Evolutionary conservation across 2,113 vertebrate genomes (phyloP).

Genomic region (Neoarius graeffei): DNA sequence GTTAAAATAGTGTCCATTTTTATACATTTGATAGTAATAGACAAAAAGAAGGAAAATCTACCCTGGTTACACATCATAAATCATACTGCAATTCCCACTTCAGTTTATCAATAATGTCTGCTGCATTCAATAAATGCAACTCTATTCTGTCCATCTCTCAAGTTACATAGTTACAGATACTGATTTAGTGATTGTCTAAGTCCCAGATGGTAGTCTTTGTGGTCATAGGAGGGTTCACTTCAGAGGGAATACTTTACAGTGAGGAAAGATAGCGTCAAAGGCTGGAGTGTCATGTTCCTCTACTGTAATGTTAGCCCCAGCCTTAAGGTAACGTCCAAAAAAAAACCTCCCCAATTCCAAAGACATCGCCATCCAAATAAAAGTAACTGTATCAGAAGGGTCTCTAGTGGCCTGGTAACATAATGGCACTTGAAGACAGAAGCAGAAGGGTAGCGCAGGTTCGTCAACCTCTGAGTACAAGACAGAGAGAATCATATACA

Average conservation of each 20-base stretch:
- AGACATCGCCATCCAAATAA: constrained; percentile 19
- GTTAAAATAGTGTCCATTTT: not conserved
- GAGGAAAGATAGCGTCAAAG: constrained; percentile 27
- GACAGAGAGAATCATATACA: constrained; percentile 27
- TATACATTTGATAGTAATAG: not conserved
- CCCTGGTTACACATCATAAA: not conserved
- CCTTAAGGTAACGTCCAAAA: constrained; percentile 17
- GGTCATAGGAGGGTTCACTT: constrained; percentile 36
- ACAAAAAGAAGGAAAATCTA: not conserved
- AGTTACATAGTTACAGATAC: not conserved
- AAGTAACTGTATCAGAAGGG: constrained; percentile 34
- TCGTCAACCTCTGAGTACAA: not conserved
- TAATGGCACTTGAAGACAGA: constrained; percentile 13
- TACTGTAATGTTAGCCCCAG: constrained; percentile 9
- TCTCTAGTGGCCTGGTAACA: constrained; percentile 31
- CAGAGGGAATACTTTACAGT: constrained; percentile 12
- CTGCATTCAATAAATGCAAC: not conserved
- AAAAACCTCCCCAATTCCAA: not conserved
- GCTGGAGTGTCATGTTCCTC: constrained; percentile 23
- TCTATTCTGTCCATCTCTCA: not conserved
- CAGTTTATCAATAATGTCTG: not conserved
- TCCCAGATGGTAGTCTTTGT: constrained; percentile 28
- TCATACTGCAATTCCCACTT: not conserved
- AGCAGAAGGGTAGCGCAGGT: not conserved
- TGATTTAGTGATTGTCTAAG: constrained; percentile 12